Evolutionary conservation across 1,140 invertebrate genomes (phyloP).

Genomic region (Drosophila novamexicana): DNA sequence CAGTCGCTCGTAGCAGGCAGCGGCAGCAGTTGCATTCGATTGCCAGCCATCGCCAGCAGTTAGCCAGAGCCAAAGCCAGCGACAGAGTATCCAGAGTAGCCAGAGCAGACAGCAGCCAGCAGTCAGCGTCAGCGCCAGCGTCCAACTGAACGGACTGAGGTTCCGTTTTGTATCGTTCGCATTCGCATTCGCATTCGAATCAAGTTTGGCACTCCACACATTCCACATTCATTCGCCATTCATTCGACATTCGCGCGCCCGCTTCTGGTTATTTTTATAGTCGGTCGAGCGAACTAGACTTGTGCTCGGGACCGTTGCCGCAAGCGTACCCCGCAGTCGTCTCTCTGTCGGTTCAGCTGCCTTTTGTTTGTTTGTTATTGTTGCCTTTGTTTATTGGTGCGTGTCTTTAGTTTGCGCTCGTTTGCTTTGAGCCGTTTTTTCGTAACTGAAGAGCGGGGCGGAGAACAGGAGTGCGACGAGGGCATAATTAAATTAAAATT

Average conservation of each 20-base stretch:
- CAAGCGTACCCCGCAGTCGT: neutral
- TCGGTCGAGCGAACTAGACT: slow-evolving; percentile 13
- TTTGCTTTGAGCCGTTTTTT: slow-evolving; percentile 66
- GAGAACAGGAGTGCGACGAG: slow-evolving; percentile 32
- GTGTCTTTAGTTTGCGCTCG: slow-evolving; percentile 58
- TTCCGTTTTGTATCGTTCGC: slow-evolving; percentile 16
- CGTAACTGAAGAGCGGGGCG: slow-evolving; percentile 54
- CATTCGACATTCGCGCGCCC: slow-evolving; percentile 34
- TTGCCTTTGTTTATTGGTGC: slow-evolving; percentile 77
- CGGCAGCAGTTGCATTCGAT: slow-evolving; percentile 51
- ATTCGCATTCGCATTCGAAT: slow-evolving; percentile 2
- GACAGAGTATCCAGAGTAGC: slow-evolving; percentile 4
- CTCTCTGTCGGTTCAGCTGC: slow-evolving; percentile 18
- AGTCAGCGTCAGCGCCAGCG: slow-evolving; percentile 11
- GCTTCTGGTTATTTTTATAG: slow-evolving; percentile 15
- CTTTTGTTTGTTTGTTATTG: slow-evolving; percentile 60
- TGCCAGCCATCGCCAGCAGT: slow-evolving; percentile 24
- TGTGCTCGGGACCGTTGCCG: neutral
- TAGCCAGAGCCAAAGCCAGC: slow-evolving; percentile 9
- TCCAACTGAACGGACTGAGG: neutral
- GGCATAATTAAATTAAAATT: slow-evolving; percentile 82
- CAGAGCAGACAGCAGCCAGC: neutral
- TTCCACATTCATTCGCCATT: slow-evolving; percentile 24
- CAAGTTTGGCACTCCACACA: slow-evolving; percentile 5
- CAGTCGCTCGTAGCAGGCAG: slow-evolving; percentile 65